phyloP scores from a whole-genome alignment of 2,888 invertebrate species.

The Drosophila kuntzei region DNA sequence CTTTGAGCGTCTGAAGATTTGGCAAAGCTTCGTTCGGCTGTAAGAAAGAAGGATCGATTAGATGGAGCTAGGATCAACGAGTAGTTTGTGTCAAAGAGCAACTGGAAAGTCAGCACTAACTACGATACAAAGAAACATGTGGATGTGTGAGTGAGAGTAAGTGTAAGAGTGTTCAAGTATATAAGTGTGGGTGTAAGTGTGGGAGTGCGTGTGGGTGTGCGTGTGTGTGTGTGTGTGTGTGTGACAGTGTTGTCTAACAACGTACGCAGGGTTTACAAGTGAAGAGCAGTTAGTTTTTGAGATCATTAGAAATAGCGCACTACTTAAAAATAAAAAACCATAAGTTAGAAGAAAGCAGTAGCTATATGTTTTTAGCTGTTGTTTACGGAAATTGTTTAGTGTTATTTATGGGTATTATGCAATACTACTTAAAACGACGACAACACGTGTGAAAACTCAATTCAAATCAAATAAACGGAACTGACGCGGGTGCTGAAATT shows the following conservation, averaged over 20 bases:
- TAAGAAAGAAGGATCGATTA: slow-evolving; percentile 65
- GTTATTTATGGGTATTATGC: slow-evolving; percentile 53
- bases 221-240: slow-evolving; percentile 35
- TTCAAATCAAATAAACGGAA: slow-evolving; percentile 38
- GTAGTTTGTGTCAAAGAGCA: slow-evolving; percentile 71
- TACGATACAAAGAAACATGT: slow-evolving; percentile 80
- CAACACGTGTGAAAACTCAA: slow-evolving; percentile 62
- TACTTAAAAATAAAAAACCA: slow-evolving; percentile 59
- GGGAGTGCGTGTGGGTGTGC: slow-evolving; percentile 10
- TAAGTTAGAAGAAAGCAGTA: slow-evolving; percentile 60
- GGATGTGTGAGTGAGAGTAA: slow-evolving; percentile 38
- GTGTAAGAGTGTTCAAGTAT: slow-evolving; percentile 2
- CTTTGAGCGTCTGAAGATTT: slow-evolving; percentile 86
- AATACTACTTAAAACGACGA: slow-evolving; percentile 43
- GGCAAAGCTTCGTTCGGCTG: slow-evolving; percentile 85
- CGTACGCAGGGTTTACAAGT: slow-evolving; percentile 50
- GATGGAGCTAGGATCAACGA: slow-evolving; percentile 18
- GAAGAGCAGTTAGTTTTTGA: slow-evolving; percentile 44
- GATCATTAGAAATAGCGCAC: slow-evolving; percentile 56
- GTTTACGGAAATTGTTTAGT: slow-evolving; percentile 49
- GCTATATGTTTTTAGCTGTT: slow-evolving; percentile 49
- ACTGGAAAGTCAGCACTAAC: slow-evolving; percentile 82
- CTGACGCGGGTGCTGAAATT: slow-evolving; percentile 64
- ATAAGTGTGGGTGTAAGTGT: slow-evolving; percentile 11
- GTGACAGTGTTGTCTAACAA: slow-evolving; percentile 58